A percentile compares a stretch with the other conserved stretches of the same genome.
Evolutionary conservation across 2,888 invertebrate genomes (phyloP).

Genomic region (Drosophila birchii): DNA sequence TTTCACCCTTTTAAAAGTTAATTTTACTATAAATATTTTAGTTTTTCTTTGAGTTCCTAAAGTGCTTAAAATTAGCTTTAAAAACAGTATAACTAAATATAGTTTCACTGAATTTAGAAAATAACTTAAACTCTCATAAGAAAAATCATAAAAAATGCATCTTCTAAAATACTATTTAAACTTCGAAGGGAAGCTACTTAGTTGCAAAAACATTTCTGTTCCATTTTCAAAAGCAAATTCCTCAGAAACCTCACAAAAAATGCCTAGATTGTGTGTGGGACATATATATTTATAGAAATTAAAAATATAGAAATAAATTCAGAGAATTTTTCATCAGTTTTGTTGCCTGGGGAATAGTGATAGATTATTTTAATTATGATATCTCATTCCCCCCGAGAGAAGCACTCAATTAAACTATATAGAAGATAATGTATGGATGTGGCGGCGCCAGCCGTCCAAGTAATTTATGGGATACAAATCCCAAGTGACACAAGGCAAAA

Average conservation of each 20-base stretch:
- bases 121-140: not conserved
- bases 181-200: not conserved
- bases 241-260: conserved; percentile 10
- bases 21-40: too few relatives aligned
- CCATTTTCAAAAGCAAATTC: conserved; percentile 23
- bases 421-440: conserved; percentile 11
- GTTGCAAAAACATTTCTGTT: not conserved
- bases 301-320: conserved; percentile 35
- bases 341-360: conserved; percentile 23
- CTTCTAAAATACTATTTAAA: not conserved
- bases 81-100: not conserved
- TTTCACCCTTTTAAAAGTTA: too few relatives aligned
- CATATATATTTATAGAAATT: conserved; percentile 60
- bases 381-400: conserved; percentile 4
- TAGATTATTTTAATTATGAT: conserved; percentile 29
- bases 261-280: conserved; percentile 45
- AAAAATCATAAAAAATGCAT: not conserved
- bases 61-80: not conserved
- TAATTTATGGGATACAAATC: conserved; percentile 45
- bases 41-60: not conserved
- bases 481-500: conserved; percentile 41
- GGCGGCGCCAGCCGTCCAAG: conserved; percentile 30
- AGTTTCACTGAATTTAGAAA: not conserved
- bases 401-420: conserved; percentile 34
- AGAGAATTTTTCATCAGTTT: conserved; percentile 11